phyloP scores from a whole-genome alignment of 2,888 invertebrate genomes.

The Timandra comae region DNA sequence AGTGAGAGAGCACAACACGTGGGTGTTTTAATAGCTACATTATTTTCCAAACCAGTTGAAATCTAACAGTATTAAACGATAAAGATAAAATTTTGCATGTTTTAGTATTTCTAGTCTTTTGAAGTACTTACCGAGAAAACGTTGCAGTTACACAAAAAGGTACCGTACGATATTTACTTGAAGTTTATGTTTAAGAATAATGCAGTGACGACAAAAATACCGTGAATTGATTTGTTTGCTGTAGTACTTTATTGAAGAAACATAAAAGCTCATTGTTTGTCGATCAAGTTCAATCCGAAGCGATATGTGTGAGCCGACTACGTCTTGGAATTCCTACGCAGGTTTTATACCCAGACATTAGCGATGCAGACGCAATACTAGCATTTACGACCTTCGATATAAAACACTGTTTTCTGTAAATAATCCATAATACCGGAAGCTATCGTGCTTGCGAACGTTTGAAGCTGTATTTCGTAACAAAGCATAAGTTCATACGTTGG shows the following conservation, averaged over 20 bases:
- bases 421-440: neutral
- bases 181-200: constrained; percentile 17
- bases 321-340: constrained; percentile 19
- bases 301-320: constrained; percentile 10
- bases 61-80: constrained; percentile 31
- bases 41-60: constrained; percentile 34
- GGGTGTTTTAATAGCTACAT: constrained; percentile 14
- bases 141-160: constrained; percentile 16
- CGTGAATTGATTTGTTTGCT: no score
- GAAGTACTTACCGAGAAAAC: constrained; percentile 7
- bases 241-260: no score
- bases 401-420: constrained; percentile 23
- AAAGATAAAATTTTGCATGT: constrained; percentile 28
- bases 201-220: no score
- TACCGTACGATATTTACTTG: constrained; percentile 17
- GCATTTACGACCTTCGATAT: constrained; percentile 23
- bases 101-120: constrained; percentile 19
- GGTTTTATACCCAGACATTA: constrained; percentile 21
- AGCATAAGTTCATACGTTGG: constrained; percentile 13
- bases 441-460: constrained; percentile 12
- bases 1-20: no score
- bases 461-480: constrained; percentile 38
- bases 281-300: constrained; percentile 38
- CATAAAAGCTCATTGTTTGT: constrained; percentile 40
- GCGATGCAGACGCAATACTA: constrained; percentile 18